A percentile compares a stretch with the other conserved stretches of the same genome.
phyloP scores from a whole-genome alignment of 2,888 invertebrate species.

The Nowickia ferox region DNA sequence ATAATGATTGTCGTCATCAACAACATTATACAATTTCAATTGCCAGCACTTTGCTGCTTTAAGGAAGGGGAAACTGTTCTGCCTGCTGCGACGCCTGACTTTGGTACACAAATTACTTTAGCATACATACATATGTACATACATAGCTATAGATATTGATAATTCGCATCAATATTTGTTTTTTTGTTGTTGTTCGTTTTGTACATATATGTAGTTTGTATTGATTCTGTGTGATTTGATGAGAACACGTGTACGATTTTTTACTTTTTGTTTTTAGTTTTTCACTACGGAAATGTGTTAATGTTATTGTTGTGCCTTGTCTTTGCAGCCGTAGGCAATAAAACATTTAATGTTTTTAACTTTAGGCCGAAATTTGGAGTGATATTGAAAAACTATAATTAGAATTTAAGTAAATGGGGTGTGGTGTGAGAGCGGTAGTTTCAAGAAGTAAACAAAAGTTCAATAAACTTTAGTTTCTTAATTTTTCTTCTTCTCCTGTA shows the following conservation, averaged over 20 bases:
- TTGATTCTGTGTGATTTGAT: conserved; percentile 37
- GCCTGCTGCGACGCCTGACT: neutral
- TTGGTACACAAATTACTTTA: neutral
- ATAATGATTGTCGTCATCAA: conserved; percentile 7
- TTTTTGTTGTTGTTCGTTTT: neutral
- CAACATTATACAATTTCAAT: neutral
- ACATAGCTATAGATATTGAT: neutral
- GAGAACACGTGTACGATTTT: conserved; percentile 51
- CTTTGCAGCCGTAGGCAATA: neutral
- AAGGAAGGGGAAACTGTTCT: neutral
- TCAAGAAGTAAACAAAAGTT: conserved; percentile 16
- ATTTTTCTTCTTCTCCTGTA: neutral
- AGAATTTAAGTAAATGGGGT: neutral
- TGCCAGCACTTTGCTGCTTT: neutral
- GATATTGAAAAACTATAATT: neutral
- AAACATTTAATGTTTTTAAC: conserved; percentile 4
- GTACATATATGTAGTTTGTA: neutral
- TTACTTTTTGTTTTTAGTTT: neutral
- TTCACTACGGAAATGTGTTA: conserved; percentile 5
- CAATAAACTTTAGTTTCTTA: conserved; percentile 36
- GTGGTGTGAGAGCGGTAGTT: neutral
- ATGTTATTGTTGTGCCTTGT: neutral
- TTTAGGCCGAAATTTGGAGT: neutral
- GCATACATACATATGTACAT: neutral
- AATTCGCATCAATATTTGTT: neutral